A percentile compares a stretch with the other conserved stretches of the same genome.
phyloP scores from a whole-genome alignment of 2,113 vertebrate species.

The Chamaetylas fuelleborni region DNA sequence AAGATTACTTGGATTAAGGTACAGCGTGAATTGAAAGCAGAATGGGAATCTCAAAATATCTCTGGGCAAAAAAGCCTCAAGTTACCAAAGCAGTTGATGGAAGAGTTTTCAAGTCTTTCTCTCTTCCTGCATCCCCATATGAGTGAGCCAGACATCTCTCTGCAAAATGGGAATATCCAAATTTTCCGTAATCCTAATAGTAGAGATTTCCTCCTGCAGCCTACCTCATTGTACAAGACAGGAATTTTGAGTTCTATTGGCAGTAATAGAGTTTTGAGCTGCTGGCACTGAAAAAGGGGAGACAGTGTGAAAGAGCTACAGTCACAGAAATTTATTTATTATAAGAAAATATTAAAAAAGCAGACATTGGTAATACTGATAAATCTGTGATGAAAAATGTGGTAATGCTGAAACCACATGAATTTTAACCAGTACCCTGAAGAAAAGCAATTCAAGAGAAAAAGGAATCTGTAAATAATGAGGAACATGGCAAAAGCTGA shows the following conservation, averaged over 20 bases:
- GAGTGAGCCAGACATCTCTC: not conserved
- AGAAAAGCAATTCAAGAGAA: constrained; percentile 17
- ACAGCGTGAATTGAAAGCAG: not conserved
- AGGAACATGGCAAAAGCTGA: constrained; percentile 58
- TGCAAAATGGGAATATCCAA: not conserved
- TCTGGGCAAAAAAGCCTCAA: not conserved
- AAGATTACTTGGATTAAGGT: not conserved
- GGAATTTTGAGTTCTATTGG: not conserved
- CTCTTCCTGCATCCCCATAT: not conserved
- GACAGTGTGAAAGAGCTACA: not conserved
- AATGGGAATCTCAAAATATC: not conserved
- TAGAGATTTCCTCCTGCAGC: not conserved
- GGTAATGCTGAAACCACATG: not conserved
- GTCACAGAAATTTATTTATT: not conserved
- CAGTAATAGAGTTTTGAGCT: not conserved
- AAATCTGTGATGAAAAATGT: not conserved
- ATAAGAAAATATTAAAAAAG: not conserved
- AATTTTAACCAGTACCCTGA: constrained; percentile 36
- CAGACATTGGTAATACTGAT: not conserved
- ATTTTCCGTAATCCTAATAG: not conserved
- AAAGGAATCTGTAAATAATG: constrained; percentile 34
- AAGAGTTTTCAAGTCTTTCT: not conserved
- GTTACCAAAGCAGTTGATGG: not conserved
- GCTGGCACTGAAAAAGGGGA: not conserved
- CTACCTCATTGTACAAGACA: not conserved